Base-by-base conservation (phyloP, 2,888 invertebrate genomes). In the Lasius platythorax region DNA sequence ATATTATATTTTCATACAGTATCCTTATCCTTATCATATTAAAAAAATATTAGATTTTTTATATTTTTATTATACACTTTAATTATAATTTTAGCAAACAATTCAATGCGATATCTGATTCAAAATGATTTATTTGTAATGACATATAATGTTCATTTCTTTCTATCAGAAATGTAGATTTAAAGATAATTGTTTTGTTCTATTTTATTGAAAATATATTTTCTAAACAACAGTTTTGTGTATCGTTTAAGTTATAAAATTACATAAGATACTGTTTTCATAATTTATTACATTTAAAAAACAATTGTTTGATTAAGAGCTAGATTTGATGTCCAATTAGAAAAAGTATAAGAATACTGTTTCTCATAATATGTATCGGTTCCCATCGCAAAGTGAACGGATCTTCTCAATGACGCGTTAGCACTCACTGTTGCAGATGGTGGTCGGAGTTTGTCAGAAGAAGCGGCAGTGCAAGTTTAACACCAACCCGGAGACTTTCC, bases 391-490 rank as follows among this genome's bases (percentile, higher is more conserved):
- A 91, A 88, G 87, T 93, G 94, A 94, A 92, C 95, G 95, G 95
- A 94, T 93, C 94, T 94, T 95, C 95, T 95, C 94, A 95, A 95
- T 95, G 95, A 95, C 95, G 95, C 92, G 93, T 90, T 96, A 98
- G 98, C 98, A 98, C 96, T 97, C 98, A 92, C 96, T 98, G 96
- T 97, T 99, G 95, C 98, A 99, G 98, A 98, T 98, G 81, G 98
- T 99, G 92, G 98, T 99, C 90, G 98, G 98, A 93, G 97, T 98
- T 74, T 99, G 99, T 95, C 98, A 99, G 95, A 98, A 99, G 96
- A 98, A 98, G 95, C 96, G 98, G 66, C 97, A 97, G 94, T 99
- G 99, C 96, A 98, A 98, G 94, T 97, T 99, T 95, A 97, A 97
- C 94, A 98, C 98, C 78, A 97, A 97, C 92, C 97, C 98, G n/a